Evolutionary conservation across 2,888 invertebrate genomes (phyloP).

Genomic region (Hanleya hanleyi): DNA sequence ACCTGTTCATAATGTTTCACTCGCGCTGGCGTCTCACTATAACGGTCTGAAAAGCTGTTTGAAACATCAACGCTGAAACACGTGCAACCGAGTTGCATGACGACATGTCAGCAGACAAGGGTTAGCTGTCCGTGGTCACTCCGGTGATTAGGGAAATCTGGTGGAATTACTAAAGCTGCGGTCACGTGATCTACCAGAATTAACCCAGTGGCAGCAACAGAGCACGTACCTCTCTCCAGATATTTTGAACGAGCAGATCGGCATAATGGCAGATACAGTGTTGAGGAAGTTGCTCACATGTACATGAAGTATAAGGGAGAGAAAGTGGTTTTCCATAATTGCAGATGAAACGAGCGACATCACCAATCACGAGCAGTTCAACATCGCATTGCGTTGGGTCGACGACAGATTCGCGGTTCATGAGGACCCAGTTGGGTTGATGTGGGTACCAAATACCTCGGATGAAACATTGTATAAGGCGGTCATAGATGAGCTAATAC

Average conservation of each 20-base stretch:
- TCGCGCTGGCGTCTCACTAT: too few species aligned
- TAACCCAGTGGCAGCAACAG: not conserved
- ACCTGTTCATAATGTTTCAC: too few species aligned
- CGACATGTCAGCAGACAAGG: too few species aligned
- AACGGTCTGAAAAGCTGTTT: too few species aligned
- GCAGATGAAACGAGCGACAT: not conserved
- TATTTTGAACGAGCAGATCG: not conserved
- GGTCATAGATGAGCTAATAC: not conserved
- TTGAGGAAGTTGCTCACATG: too few species aligned
- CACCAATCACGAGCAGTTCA: constrained; percentile 17
- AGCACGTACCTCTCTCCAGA: not conserved
- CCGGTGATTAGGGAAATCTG: not conserved
- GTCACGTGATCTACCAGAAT: not conserved
- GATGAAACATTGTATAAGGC: not conserved
- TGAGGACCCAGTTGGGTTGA: constrained; percentile 18
- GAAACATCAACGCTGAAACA: too few species aligned
- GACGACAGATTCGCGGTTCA: constrained; percentile 10
- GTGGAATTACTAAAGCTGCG: not conserved
- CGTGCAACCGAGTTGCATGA: too few species aligned
- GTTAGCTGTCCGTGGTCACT: not conserved
- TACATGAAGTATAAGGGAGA: too few species aligned
- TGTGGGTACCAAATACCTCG: not conserved
- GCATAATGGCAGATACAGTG: too few species aligned
- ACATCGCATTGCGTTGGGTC: constrained; percentile 14
- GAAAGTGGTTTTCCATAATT: not conserved